These are phyloP conservation scores for Bombyx huttoni DNA, from an alignment of 2,888 invertebrate genomes.

Conservation along the genomic window DNA sequence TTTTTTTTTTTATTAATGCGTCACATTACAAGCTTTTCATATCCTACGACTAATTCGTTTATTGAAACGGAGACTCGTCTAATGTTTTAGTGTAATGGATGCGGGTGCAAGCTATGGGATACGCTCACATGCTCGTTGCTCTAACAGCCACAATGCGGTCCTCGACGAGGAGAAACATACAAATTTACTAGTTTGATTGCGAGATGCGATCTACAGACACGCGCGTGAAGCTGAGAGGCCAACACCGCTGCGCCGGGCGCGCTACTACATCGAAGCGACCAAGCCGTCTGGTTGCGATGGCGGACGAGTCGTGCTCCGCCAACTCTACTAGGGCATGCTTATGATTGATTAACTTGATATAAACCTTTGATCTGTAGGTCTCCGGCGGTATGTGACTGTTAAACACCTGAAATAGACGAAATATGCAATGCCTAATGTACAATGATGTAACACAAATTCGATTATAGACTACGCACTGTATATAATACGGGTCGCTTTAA, in stretches of 20 bases:
- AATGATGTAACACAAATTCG: slow-evolving; percentile 16
- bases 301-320: slow-evolving; percentile 31
- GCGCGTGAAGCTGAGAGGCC: neutral
- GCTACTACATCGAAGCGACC: neutral
- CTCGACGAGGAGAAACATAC: slow-evolving; percentile 4
- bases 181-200: neutral
- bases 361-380: slow-evolving; percentile 93
- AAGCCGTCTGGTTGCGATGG: slow-evolving; percentile 21
- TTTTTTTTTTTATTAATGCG: slow-evolving; percentile 32
- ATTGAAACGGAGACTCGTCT: slow-evolving; percentile 20
- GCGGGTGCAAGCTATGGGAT: slow-evolving; percentile 19
- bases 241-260: neutral
- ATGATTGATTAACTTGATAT: slow-evolving; percentile 73
- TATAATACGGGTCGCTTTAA: no score
- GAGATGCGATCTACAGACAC: neutral
- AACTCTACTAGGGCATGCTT: slow-evolving; percentile 57
- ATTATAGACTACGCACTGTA: no score
- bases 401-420: slow-evolving; percentile 86
- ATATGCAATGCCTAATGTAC: slow-evolving; percentile 56
- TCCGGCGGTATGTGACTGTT: slow-evolving; percentile 96
- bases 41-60: slow-evolving; percentile 12
- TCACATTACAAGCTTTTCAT: slow-evolving; percentile 21
- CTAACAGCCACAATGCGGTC: slow-evolving; percentile 2
- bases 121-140: slow-evolving; percentile 17
- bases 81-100: slow-evolving; percentile 21